phyloP scores from a whole-genome alignment of 2,888 invertebrate species.

The Leptinotarsa juncta region DNA sequence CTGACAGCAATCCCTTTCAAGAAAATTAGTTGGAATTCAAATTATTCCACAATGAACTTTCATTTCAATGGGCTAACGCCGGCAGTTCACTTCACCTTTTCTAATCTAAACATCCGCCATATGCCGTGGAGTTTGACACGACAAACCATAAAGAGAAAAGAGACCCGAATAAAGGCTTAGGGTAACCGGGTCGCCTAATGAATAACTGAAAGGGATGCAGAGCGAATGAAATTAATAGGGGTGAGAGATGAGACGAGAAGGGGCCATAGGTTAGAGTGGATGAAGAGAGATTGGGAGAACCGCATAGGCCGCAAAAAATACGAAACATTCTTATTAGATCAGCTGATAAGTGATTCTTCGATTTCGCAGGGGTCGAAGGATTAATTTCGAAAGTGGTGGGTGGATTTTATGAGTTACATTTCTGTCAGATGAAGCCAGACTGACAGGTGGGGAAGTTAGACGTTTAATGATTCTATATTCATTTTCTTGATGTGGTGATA shows the following conservation, averaged over 20 bases:
- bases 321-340: constrained; percentile 11
- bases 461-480: no score
- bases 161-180: constrained; percentile 17
- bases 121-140: constrained; percentile 1
- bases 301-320: constrained; percentile 7
- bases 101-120: constrained; percentile 1
- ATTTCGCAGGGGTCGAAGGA: background rate
- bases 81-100: background rate
- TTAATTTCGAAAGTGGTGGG: background rate
- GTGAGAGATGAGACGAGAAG: constrained; percentile 18
- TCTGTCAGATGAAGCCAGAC: no score
- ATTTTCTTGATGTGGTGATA: no score
- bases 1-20: no score
- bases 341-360: background rate
- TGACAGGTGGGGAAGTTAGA: no score
- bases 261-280: background rate
- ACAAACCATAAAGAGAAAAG: constrained; percentile 6
- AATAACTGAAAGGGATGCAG: constrained; percentile 23
- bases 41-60: no score
- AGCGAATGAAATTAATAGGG: constrained; percentile 17
- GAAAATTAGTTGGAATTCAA: no score
- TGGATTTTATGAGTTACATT: background rate
- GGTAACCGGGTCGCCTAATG: constrained; percentile 22
- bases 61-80: background rate
- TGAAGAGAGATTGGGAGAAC: background rate